phyloP scores from a whole-genome alignment of 2,797 vertebrate genomes.

The Argya squamiceps region DNA sequence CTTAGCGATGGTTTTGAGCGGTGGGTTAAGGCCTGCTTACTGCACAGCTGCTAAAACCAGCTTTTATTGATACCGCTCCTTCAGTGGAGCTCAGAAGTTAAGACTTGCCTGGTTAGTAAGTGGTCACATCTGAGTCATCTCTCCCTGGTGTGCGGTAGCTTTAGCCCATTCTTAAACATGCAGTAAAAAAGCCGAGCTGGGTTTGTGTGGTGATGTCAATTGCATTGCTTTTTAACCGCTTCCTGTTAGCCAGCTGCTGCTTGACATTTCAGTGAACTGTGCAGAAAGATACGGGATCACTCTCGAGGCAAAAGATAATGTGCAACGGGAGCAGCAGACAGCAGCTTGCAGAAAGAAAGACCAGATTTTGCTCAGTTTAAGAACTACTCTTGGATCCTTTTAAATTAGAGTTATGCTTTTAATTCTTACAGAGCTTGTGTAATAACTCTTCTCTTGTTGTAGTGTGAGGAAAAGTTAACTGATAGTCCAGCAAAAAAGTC shows the following conservation, averaged over 20 bases:
- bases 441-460: neutral
- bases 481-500: slow-evolving; percentile 58
- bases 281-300: neutral
- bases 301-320: slow-evolving; percentile 19
- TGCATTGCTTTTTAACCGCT: slow-evolving; percentile 45
- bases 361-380: neutral
- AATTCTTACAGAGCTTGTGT: neutral
- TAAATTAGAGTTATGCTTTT: neutral
- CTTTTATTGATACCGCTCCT: neutral
- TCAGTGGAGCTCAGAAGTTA: neutral
- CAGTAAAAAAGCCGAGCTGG: neutral
- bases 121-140: slow-evolving; percentile 31
- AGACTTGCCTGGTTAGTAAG: neutral
- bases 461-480: slow-evolving; percentile 36
- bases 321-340: neutral
- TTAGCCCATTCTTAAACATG: neutral
- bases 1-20: neutral
- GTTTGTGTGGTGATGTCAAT: slow-evolving; percentile 54
- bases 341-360: neutral
- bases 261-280: slow-evolving; percentile 65
- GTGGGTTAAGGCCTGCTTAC: neutral
- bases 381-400: neutral
- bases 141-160: neutral
- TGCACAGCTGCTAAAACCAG: neutral
- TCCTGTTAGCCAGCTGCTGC: slow-evolving; percentile 64